Conservation (phyloP, 2,113 vertebrate species). For the Orycteropus afer region DNA sequence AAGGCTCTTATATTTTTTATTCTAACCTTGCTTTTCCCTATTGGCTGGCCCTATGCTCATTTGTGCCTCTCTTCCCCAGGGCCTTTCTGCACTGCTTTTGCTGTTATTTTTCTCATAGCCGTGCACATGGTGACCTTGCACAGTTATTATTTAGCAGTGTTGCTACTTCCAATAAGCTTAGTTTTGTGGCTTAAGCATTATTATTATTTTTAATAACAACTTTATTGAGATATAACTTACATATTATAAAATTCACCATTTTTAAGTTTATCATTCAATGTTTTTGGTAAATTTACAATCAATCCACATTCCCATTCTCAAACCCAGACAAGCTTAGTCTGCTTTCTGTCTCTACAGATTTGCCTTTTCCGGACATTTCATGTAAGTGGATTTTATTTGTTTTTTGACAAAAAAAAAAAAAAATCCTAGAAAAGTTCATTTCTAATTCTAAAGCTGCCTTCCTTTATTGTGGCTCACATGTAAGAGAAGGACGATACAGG, state of each 20-base stretch:
- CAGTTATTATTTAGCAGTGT: not conserved
- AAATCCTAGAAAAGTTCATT: not conserved
- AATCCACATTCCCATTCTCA: not conserved
- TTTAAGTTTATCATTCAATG: not conserved
- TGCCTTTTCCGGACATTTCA: no score
- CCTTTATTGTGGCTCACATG: not conserved
- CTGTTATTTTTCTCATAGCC: not conserved
- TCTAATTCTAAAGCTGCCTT: slow-evolving; percentile 26
- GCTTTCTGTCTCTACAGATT: not conserved
- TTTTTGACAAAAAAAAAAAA: slow-evolving; percentile 1
- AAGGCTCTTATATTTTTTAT: not conserved
- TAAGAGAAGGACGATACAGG: not conserved
- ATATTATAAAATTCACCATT: not conserved
- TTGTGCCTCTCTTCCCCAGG: not conserved
- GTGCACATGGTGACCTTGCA: not conserved
- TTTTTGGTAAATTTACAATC: slow-evolving; percentile 34
- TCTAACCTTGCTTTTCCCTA: not conserved
- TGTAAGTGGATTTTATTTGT: not conserved
- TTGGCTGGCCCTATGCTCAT: not conserved
- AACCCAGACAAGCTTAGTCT: not conserved
- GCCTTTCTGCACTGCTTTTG: not conserved
- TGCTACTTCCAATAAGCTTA: not conserved
- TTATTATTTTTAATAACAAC: not conserved
- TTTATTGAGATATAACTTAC: not conserved
- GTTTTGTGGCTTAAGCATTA: not conserved